Conservation (phyloP, 2,113 vertebrate species). For the Scomber scombrus region DNA sequence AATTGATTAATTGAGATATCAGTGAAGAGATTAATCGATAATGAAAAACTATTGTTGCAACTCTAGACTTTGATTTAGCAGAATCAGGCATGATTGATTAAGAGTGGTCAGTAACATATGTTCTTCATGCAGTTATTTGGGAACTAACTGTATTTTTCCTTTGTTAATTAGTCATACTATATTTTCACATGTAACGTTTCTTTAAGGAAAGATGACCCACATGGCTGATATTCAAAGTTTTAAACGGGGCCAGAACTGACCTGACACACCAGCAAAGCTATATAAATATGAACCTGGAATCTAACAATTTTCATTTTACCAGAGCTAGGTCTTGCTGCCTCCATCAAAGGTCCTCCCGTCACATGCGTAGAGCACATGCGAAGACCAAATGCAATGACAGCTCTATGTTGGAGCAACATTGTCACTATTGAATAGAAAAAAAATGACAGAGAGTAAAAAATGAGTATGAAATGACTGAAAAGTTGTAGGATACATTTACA, state of each 20-base stretch:
- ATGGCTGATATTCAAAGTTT: background rate
- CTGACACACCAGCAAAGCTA: background rate
- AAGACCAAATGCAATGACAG: constrained; percentile 57
- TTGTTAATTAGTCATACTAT: background rate
- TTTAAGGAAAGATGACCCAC: background rate
- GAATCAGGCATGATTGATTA: background rate
- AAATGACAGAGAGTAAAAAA: background rate
- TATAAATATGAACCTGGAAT: background rate
- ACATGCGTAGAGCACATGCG: constrained; percentile 65
- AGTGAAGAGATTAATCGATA: too few relatives aligned
- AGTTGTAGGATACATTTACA: background rate
- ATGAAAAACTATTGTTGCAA: too few relatives aligned
- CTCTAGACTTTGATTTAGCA: background rate
- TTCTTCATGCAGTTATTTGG: background rate
- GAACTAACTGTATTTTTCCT: background rate
- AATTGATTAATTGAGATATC: too few relatives aligned
- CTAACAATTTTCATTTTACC: constrained; percentile 53
- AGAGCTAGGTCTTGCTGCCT: constrained; percentile 63
- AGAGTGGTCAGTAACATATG: background rate
- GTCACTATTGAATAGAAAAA: constrained; percentile 18
- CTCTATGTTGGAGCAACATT: constrained; percentile 76
- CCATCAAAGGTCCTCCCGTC: constrained; percentile 40
- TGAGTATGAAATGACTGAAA: too few relatives aligned
- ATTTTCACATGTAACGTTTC: too few relatives aligned
- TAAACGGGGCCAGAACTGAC: background rate